Percentiles rank a stretch among this genome's conserved stretches.
Conservation (phyloP, 2,113 vertebrate species). For the Sander lucioperca region DNA sequence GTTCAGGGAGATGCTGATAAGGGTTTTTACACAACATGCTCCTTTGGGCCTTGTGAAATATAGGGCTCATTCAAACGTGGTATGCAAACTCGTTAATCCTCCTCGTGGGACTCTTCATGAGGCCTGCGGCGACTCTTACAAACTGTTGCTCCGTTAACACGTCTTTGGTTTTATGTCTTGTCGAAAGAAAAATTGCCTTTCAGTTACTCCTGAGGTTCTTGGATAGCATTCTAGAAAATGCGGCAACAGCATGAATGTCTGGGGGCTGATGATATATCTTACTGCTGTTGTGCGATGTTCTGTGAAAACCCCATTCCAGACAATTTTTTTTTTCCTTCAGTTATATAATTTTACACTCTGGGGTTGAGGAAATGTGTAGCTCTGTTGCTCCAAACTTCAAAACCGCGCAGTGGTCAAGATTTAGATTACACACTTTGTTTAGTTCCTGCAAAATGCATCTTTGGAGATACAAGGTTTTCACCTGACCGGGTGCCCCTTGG, state of each 20-base stretch:
- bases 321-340: background rate
- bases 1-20: background rate
- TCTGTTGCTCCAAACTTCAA: too few species aligned
- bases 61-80: background rate
- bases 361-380: too few species aligned
- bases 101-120: background rate
- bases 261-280: background rate
- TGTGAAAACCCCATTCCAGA: background rate
- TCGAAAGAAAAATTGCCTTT: background rate
- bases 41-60: background rate
- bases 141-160: background rate
- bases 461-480: too few species aligned
- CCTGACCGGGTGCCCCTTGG: too few species aligned
- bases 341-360: background rate
- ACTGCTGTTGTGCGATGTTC: background rate
- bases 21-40: background rate
- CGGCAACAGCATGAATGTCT: background rate
- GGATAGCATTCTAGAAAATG: background rate
- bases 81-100: background rate
- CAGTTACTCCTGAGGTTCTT: background rate
- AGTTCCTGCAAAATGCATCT: too few species aligned
- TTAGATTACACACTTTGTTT: too few species aligned
- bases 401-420: too few species aligned
- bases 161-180: background rate
- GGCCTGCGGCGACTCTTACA: too few species aligned